phyloP scores from a whole-genome alignment of 2,888 invertebrate species.

The Rhyacophila evoluta region DNA sequence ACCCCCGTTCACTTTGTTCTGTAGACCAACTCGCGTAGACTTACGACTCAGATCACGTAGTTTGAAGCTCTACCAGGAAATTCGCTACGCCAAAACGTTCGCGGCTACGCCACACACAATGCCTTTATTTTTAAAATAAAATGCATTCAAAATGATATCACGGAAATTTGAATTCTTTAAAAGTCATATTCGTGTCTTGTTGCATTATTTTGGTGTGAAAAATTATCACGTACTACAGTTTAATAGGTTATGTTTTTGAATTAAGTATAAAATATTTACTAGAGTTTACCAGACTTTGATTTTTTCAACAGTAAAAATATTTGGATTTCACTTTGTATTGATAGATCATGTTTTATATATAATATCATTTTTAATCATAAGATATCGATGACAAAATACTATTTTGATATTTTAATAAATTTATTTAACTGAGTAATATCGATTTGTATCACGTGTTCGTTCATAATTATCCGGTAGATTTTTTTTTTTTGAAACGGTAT shows the following conservation, averaged over 20 bases:
- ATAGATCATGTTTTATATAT: no score
- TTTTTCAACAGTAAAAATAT: no score
- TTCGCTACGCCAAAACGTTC: not conserved
- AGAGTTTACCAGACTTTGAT: no score
- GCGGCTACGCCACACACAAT: not conserved
- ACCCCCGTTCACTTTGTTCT: not conserved
- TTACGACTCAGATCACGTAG: slow-evolving; percentile 14
- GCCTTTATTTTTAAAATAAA: not conserved
- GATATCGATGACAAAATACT: no score
- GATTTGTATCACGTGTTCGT: no score
- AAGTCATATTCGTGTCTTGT: not conserved
- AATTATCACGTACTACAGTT: not conserved
- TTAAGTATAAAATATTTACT: no score
- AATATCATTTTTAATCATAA: no score
- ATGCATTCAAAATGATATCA: not conserved
- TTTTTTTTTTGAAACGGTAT: no score
- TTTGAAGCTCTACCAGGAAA: not conserved
- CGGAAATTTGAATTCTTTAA: not conserved
- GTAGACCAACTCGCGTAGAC: not conserved
- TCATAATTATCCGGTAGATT: no score
- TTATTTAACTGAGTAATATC: no score
- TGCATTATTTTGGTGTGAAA: not conserved
- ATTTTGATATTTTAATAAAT: no score
- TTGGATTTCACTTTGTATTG: no score
- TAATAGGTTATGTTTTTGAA: not conserved